A percentile compares a stretch with the other conserved stretches of the same genome.
Evolutionary conservation across 2,888 invertebrate genomes (phyloP).

Genomic region (Scelioninae gen. 1): DNA sequence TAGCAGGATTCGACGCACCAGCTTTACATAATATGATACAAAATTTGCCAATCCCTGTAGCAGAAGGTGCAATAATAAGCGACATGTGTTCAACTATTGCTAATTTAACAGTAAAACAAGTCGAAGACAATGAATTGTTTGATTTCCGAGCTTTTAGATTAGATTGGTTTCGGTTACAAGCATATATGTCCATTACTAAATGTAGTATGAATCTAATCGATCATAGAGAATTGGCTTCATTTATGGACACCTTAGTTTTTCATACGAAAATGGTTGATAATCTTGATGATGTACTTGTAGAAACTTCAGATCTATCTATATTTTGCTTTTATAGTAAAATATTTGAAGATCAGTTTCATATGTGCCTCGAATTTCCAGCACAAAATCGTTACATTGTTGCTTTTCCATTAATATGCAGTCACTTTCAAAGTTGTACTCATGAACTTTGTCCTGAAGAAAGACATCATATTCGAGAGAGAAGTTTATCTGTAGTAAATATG

Average conservation of each 20-base stretch:
- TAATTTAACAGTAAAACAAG: conserved; percentile 95
- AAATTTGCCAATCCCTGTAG: conserved; percentile 94
- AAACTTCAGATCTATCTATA: conserved; percentile 98
- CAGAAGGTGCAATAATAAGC: conserved; percentile 96
- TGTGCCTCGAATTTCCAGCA: conserved; percentile 99
- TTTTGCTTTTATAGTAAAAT: conserved; percentile 99
- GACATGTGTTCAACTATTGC: conserved; percentile 96
- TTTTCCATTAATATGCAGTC: conserved; percentile 98
- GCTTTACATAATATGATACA: conserved; percentile 94
- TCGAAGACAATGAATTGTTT: conserved; percentile 97
- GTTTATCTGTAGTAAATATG: conserved; percentile 97
- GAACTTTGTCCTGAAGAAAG: conserved; percentile 99
- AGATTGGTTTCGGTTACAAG: conserved; percentile 99
- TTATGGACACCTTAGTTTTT: conserved; percentile 97
- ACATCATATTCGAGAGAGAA: conserved; percentile 97
- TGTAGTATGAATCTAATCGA: conserved; percentile 92
- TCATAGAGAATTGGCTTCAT: conserved; percentile 93
- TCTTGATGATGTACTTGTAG: conserved; percentile 97
- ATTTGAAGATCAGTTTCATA: conserved; percentile 99
- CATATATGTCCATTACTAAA: conserved; percentile 94
- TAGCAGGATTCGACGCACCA: conserved; percentile 97
- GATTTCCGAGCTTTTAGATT: conserved; percentile 97
- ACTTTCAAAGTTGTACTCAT: conserved; percentile 99
- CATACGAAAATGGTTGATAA: conserved; percentile 99
- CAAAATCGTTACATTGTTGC: conserved; percentile 99